Conservation (phyloP, 30 jellyfish, hydroid and myxozoan genomes). For the Hydractinia echinata region DNA sequence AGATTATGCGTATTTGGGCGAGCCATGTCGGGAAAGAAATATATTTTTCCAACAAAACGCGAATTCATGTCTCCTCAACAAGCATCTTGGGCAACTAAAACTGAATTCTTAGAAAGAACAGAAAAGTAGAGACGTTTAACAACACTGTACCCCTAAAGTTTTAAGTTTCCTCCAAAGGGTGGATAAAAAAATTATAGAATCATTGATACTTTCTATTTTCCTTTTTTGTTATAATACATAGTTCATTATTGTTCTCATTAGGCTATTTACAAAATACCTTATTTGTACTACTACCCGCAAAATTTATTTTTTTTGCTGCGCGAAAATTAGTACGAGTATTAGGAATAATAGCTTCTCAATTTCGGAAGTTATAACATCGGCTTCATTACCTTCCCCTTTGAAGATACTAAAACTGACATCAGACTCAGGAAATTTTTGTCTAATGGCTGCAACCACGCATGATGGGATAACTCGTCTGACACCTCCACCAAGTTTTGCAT, state of each 20-base stretch:
- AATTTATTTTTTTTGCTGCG: no score
- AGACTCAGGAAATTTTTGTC: background rate
- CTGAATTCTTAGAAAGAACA: background rate
- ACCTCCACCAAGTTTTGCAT: constrained; percentile 5
- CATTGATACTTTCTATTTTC: no score
- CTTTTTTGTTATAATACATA: no score
- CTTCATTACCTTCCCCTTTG: background rate
- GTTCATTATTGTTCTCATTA: no score
- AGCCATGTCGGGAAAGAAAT: background rate
- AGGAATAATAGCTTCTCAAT: no score
- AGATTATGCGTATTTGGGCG: background rate
- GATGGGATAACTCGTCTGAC: background rate
- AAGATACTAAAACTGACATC: background rate
- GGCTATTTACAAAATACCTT: no score
- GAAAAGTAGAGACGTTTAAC: background rate
- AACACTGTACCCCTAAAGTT: no score
- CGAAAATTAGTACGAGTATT: no score
- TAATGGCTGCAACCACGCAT: background rate
- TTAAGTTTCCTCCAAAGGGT: no score
- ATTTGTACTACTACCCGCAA: no score
- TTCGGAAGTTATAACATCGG: constrained; percentile 5
- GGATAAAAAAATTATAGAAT: no score
- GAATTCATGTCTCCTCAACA: background rate
- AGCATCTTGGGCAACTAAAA: background rate
- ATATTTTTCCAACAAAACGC: background rate